phyloP scores from a whole-genome alignment of 2,113 vertebrate species.

The Montifringilla adamsi region DNA sequence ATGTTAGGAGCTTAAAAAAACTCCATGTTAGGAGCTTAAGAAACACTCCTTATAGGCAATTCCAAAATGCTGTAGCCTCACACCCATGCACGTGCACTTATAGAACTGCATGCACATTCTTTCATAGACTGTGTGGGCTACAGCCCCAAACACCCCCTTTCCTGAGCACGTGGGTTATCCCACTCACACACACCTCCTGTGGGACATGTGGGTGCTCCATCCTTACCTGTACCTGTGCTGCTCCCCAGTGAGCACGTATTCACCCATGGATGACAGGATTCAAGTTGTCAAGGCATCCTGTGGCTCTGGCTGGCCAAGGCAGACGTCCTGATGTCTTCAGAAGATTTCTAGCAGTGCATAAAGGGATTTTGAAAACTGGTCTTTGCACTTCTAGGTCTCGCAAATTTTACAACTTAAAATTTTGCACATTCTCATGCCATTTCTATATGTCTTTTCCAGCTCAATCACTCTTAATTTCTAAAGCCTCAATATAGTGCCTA shows the following conservation, averaged over 20 bases:
- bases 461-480: not conserved
- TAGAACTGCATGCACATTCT: not conserved
- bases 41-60: rapidly evolving
- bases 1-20: not conserved
- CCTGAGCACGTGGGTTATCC: rapidly evolving
- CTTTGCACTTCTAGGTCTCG: not conserved
- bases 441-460: not conserved
- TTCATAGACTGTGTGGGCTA: not conserved
- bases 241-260: rapidly evolving
- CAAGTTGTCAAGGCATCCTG: rapidly evolving
- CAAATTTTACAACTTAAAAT: not conserved
- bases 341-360: not conserved
- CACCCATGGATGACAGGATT: not conserved
- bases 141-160: rapidly evolving
- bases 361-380: not conserved
- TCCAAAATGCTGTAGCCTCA: not conserved
- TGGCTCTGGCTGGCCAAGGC: not conserved
- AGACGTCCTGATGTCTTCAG: not conserved
- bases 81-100: rapidly evolving
- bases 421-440: not conserved
- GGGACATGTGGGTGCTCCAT: not conserved
- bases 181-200: not conserved
- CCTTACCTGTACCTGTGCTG: not conserved
- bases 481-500: not conserved
- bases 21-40: not conserved